Percentiles rank a stretch among this genome's conserved stretches.
Conservation (phyloP, 1,140 invertebrate genomes). For the Diuraphis noxia region DNA sequence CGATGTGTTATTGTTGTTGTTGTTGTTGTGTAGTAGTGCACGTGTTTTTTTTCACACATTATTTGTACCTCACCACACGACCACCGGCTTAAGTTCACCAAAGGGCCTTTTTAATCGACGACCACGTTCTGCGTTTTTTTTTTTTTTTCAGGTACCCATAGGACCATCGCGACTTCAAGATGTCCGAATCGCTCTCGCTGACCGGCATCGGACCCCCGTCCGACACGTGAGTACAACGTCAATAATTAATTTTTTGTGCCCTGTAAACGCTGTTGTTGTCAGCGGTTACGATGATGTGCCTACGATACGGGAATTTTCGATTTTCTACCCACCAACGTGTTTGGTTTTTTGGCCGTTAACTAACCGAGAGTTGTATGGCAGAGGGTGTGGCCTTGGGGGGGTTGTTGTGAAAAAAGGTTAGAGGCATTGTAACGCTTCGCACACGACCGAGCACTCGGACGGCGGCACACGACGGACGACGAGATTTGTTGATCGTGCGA, state of each 20-base stretch:
- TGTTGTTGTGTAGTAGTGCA: background rate
- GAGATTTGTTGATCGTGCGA: background rate
- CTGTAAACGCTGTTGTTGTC: too few relatives aligned
- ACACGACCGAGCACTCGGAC: background rate
- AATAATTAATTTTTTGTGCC: background rate
- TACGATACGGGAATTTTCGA: background rate
- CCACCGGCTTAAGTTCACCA: too few relatives aligned
- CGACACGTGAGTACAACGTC: conserved; percentile 11
- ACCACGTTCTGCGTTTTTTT: background rate
- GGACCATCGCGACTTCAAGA: background rate
- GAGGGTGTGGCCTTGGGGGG: background rate
- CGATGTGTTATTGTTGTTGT: background rate
- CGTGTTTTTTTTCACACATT: background rate
- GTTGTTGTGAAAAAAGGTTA: too few relatives aligned
- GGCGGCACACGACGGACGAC: too few relatives aligned
- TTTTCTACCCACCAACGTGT: background rate
- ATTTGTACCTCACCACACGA: too few relatives aligned
- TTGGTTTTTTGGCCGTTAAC: background rate
- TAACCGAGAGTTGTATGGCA: background rate
- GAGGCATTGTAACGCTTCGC: too few relatives aligned
- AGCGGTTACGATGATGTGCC: too few relatives aligned
- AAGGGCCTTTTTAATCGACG: background rate
- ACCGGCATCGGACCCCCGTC: conserved; percentile 38
- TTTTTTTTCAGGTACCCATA: background rate
- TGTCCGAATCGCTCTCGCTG: conserved; percentile 35